These are phyloP conservation scores for Mycteria americana DNA, from an alignment of 2,797 vertebrate genomes.

Conservation along the genomic window DNA sequence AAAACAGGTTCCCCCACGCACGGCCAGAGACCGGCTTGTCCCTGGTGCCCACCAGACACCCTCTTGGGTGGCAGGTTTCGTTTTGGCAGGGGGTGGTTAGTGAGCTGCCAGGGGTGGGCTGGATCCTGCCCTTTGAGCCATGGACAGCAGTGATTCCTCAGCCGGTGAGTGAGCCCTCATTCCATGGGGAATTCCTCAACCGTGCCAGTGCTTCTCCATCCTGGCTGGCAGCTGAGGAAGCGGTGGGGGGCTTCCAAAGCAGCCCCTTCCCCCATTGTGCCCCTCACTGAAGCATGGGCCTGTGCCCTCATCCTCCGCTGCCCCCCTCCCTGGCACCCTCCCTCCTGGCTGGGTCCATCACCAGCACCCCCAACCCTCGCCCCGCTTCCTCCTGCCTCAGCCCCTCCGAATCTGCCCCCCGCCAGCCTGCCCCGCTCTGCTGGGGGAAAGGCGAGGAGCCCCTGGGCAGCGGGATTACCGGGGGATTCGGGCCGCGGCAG, in stretches of 20 bases:
- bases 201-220: rapidly evolving
- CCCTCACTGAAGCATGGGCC: background rate
- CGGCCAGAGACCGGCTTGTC: background rate
- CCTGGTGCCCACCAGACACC: rapidly evolving
- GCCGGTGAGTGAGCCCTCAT: no score
- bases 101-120: background rate
- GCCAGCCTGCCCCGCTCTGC: background rate
- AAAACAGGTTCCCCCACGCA: rapidly evolving
- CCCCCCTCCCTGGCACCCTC: background rate
- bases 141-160: rapidly evolving
- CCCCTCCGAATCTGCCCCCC: background rate
- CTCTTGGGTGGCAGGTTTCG: background rate
- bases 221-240: background rate
- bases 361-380: background rate
- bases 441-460: background rate
- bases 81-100: background rate
- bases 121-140: background rate
- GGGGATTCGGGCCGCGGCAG: constrained; percentile 37
- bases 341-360: background rate
- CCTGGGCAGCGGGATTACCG: constrained; percentile 18
- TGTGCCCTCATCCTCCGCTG: background rate
- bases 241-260: background rate
- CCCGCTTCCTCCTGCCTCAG: rapidly evolving
- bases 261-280: background rate
- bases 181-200: no score